phyloP scores from a whole-genome alignment of 1,140 invertebrate species.

The Caerostris darwini region DNA sequence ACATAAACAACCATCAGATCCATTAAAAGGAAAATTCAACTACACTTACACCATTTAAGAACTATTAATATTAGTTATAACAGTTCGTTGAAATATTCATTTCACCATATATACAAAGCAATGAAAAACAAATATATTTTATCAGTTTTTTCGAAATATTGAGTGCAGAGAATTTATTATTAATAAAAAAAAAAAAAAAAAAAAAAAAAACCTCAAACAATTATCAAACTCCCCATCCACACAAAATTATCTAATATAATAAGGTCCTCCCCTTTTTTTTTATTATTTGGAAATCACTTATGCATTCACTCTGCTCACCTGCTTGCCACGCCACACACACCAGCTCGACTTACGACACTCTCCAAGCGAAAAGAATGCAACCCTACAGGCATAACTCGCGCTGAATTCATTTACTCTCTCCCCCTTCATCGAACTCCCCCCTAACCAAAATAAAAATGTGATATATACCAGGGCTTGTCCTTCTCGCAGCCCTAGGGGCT shows the following conservation, averaged over 20 bases:
- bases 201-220: neutral
- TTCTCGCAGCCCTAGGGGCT: constrained; percentile 10
- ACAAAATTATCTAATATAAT: constrained; percentile 7
- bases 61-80: too few species aligned
- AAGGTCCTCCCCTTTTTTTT: neutral
- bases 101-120: too few species aligned
- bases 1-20: too few species aligned
- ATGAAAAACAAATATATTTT: neutral
- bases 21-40: too few species aligned
- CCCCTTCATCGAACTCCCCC: constrained; percentile 3
- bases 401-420: constrained; percentile 24
- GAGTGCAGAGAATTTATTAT: neutral
- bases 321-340: neutral
- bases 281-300: constrained; percentile 35
- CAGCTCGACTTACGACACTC: neutral
- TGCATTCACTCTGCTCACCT: neutral
- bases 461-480: constrained; percentile 36
- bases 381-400: constrained; percentile 57
- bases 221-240: neutral
- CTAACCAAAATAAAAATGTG: constrained; percentile 73
- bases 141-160: neutral
- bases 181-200: neutral
- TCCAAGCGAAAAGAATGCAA: constrained; percentile 48
- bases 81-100: too few species aligned
- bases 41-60: too few species aligned